phyloP scores from a whole-genome alignment of 2,797 vertebrate genomes.

The Haliaeetus albicilla region DNA sequence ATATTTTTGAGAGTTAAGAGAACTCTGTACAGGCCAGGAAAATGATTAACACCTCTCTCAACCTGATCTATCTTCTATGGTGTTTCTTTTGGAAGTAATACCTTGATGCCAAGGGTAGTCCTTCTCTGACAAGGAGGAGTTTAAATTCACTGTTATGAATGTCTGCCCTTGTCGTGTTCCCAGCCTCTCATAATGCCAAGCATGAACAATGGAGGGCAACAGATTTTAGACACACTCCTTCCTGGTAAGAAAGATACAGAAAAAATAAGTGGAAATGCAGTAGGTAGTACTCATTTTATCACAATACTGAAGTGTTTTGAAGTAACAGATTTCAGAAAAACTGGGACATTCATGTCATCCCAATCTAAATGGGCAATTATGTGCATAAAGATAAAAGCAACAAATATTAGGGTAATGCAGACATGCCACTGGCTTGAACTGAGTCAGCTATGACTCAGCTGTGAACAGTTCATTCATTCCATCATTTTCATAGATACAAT shows the following conservation, averaged over 20 bases:
- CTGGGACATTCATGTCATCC: neutral
- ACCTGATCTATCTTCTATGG: neutral
- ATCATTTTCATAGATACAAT: neutral
- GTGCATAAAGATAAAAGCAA: neutral
- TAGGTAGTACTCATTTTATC: neutral
- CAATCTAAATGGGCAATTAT: neutral
- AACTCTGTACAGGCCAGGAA: neutral
- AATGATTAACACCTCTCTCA: neutral
- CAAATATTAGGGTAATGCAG: neutral
- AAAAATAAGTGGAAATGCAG: neutral
- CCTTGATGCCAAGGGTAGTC: neutral
- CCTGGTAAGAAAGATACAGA: rapidly evolving
- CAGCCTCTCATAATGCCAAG: neutral
- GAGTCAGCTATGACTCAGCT: neutral
- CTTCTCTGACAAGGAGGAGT: neutral
- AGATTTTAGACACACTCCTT: neutral
- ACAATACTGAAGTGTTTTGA: neutral
- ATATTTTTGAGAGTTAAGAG: conserved; percentile 11
- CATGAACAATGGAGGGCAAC: neutral
- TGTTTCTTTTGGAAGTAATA: neutral
- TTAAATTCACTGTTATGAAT: neutral
- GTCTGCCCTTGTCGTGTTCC: neutral
- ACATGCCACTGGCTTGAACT: neutral
- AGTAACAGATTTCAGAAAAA: neutral
- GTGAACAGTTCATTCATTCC: neutral